Base-by-base conservation (phyloP, 2,888 invertebrate species). In the Phlogophora meticulosa region DNA sequence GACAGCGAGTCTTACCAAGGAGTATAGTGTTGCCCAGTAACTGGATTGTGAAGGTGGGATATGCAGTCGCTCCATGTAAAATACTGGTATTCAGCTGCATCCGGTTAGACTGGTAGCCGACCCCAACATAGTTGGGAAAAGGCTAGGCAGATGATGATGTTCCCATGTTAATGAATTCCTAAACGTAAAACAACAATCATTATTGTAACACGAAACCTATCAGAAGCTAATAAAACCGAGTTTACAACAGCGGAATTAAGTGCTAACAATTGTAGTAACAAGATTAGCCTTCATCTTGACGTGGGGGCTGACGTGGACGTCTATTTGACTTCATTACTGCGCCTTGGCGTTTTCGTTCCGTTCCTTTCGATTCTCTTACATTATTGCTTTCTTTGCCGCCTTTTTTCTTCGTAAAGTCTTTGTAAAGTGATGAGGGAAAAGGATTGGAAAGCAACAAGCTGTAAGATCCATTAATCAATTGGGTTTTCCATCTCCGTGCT, bases 271-370 rank as follows among this genome's bases (percentile, higher is more conserved):
- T 57, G 69, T 70, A 55, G 42, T 62, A 81, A 72, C 67, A 56
- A 70, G 55, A 82, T 76, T 76, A 74, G 52, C 38, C 7, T 60
- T 55, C 69, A 58, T 65, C 59, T 71, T 69, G 51, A 59, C 53
- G 57, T 58, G 65, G 38, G 53, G 59, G 17, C 49, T 43, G 53
- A 46, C 64, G 46, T 55, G 61, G 60, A 75, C 63, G 58, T 73
- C 76, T 66, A 72, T 76, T 79, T 64, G 67, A 75, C 72, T 84
- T 75, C 70, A 70, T 72, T 79, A 77, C 55, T 10, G 45, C 49
- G 42, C 17, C 56, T 48, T 64, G 49, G 67, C 64, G 65, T 67
- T 69, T 58, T 57, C 42, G 20, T 49, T 57, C 64, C 43, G 34
- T 63, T 49, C 20, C 58, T 17, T 62, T 51, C 80, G 63, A 71